These are phyloP conservation scores for Recurvirostra avosetta DNA, from an alignment of 2,113 vertebrate genomes.

Conservation along the genomic window DNA sequence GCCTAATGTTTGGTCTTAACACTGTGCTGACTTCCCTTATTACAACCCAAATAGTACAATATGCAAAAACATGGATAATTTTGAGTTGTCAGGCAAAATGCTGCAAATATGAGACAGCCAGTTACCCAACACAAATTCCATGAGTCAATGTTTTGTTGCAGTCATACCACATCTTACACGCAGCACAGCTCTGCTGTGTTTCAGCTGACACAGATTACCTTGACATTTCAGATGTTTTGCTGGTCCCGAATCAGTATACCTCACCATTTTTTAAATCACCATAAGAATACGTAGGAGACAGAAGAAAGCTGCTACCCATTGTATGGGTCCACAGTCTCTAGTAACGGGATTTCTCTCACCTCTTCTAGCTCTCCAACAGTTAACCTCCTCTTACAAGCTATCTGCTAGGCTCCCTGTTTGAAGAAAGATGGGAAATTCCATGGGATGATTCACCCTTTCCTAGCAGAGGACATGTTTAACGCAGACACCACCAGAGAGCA, in stretches of 20 bases:
- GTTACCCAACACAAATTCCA: background rate
- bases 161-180: accelerated
- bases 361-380: background rate
- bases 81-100: background rate
- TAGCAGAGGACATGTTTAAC: background rate
- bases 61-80: background rate
- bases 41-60: background rate
- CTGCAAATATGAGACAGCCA: background rate
- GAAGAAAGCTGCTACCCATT: background rate
- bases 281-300: background rate
- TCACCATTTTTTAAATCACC: background rate
- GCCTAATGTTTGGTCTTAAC: background rate
- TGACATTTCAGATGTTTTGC: background rate
- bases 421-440: background rate
- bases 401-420: background rate
- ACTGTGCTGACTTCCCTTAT: background rate
- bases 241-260: background rate
- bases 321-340: background rate
- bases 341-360: background rate
- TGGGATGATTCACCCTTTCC: background rate
- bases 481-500: background rate
- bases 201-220: background rate
- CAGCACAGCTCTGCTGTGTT: background rate
- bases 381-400: background rate
- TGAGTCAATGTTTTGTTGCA: background rate